Evolutionary conservation across 2,113 vertebrate genomes (phyloP).

Genomic region (Bathybates hornii): DNA sequence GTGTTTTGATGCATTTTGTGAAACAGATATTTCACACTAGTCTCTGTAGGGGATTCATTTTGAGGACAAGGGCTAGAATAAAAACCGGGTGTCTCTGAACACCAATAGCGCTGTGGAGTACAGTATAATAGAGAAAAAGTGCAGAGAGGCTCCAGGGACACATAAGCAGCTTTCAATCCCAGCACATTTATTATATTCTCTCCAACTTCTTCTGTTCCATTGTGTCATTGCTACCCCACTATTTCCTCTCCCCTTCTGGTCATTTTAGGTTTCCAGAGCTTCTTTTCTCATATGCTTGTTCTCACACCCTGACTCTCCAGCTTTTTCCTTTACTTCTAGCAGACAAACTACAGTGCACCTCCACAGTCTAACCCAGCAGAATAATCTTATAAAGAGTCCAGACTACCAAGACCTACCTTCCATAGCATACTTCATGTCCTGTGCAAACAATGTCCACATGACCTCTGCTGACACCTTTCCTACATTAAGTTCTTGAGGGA

Average conservation of each 20-base stretch:
- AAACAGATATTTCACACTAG: neutral
- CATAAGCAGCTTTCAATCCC: slow-evolving; percentile 32
- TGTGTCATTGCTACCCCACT: neutral
- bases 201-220: neutral
- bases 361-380: neutral
- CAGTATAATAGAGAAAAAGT: neutral
- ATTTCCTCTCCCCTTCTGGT: neutral
- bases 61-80: slow-evolving; percentile 10
- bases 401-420: slow-evolving; percentile 73
- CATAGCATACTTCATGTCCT: slow-evolving; percentile 98
- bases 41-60: slow-evolving; percentile 10
- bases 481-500: slow-evolving; percentile 93
- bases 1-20: neutral
- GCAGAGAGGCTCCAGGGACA: slow-evolving; percentile 6
- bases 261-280: neutral
- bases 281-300: neutral
- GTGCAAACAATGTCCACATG: slow-evolving; percentile 96
- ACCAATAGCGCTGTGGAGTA: neutral
- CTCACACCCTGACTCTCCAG: neutral
- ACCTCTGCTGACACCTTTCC: slow-evolving; percentile 95
- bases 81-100: neutral
- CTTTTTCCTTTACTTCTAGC: neutral
- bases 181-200: neutral
- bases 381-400: neutral
- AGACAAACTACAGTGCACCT: neutral